Evolutionary conservation across 2,888 invertebrate species (phyloP), one percentile per base, ranked within the genome.

Genomic region (Macaria notata): DNA sequence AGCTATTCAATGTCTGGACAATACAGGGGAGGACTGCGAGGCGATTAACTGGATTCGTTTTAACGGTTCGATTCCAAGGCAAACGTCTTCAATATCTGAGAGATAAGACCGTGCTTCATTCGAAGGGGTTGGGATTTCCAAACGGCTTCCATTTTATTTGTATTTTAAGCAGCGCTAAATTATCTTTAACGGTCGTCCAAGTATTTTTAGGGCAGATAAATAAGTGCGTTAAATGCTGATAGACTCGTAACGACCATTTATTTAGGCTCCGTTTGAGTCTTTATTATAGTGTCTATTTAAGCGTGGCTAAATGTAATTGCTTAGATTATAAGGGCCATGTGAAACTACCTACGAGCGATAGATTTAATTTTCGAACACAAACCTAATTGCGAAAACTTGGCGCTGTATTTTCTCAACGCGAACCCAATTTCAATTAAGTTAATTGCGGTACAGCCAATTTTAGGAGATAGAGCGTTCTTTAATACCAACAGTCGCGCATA

Each of bases 41-140:
- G 42, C 82, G 83, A 86, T 85, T 86, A 86, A 83, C 71, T 63
- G 80, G 82, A 86, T 86, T 86, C 86, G 84, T 59, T 86, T 81
- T 85, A 86, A 88, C 85, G 84, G 84, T 82, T 75, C 68, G 73
- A 29, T 54, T 54, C 54, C 63, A 61, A 61, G 61, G 57, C 59
- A 55, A 59, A 61, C 59, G 59, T 59, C 61, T 59, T 59, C 72
- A 78, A 80, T 77, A 70, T 63, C 64, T 61, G 48, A 41, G 41
- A 66, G 70, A 68, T 70, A 70, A 66, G 65, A 56, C 64, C 64
- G 56, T 60, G 61, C 69, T 68, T 63, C 62, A 57, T 57, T 39
- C 55, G 49, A 52, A 49, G 61, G 62, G 64, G 63, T 60, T 54
- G 51, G 57, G 56, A 45, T 72, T 63, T 54, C 8, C 31, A 58